phyloP scores from a whole-genome alignment of 2,888 invertebrate species.

The Listrodromus nycthemerus region DNA sequence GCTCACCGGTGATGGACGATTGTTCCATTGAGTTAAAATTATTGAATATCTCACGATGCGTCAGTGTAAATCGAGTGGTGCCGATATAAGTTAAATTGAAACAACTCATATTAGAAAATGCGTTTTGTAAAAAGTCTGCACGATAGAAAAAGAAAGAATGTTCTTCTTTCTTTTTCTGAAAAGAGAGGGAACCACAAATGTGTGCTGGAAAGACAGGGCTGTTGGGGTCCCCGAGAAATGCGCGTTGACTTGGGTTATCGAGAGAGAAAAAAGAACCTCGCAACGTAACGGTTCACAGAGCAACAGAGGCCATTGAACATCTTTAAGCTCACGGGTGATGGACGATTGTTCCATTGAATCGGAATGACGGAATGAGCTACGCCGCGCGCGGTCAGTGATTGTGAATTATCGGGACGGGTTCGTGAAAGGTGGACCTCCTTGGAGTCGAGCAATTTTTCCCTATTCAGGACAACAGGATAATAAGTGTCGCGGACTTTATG shows the following conservation, averaged over 20 bases:
- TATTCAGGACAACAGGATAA: constrained; percentile 2
- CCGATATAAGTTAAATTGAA: too few relatives aligned
- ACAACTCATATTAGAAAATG: too few relatives aligned
- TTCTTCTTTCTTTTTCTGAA: too few relatives aligned
- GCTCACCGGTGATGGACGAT: constrained; percentile 66
- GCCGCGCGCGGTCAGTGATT: constrained; percentile 68
- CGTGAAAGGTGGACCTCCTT: not conserved
- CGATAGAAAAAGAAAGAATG: too few relatives aligned
- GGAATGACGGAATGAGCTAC: constrained; percentile 68
- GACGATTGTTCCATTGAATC: constrained; percentile 68
- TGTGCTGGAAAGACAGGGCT: too few relatives aligned
- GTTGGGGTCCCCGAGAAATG: too few relatives aligned
- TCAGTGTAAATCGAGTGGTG: too few relatives aligned
- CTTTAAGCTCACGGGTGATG: constrained; percentile 67
- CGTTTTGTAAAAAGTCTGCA: too few relatives aligned
- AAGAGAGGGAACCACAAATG: too few relatives aligned
- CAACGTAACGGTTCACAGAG: constrained; percentile 61
- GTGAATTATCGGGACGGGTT: constrained; percentile 71
- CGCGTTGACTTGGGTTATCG: too few relatives aligned
- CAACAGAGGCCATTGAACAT: constrained; percentile 69
- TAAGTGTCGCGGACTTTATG: constrained; percentile 65
- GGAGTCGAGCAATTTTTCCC: not conserved
- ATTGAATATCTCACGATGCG: too few relatives aligned
- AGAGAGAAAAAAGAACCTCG: constrained; percentile 57
- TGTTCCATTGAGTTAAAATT: constrained; percentile 67